These are phyloP conservation scores for Philopotamus ludificatus DNA, from an alignment of 1,140 invertebrate genomes.

Conservation along the genomic window DNA sequence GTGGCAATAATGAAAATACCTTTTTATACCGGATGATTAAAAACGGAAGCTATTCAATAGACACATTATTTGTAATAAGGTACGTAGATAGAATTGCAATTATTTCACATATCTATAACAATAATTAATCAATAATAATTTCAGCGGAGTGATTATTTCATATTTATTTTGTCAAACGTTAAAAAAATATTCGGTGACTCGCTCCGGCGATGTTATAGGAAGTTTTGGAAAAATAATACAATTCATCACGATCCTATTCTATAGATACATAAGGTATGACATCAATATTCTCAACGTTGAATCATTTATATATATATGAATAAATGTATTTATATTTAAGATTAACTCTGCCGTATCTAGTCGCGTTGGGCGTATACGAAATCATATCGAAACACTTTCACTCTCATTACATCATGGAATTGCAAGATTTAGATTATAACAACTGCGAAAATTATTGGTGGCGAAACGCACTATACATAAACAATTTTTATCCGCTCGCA, in stretches of 20 bases:
- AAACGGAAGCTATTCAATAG: conserved; percentile 49
- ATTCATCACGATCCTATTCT: conserved; percentile 47
- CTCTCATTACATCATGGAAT: conserved; percentile 45
- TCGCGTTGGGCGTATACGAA: conserved; percentile 46
- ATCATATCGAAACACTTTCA: conserved; percentile 46
- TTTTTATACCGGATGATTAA: conserved; percentile 51
- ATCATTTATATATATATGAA: not conserved
- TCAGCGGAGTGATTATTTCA: conserved; percentile 50
- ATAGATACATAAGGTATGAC: conserved; percentile 45
- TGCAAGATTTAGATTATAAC: conserved; percentile 45
- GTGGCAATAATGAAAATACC: conserved; percentile 45
- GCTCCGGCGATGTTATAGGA: conserved; percentile 44
- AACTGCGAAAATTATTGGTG: conserved; percentile 53
- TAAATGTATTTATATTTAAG: conserved; percentile 39
- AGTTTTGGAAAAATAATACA: conserved; percentile 44
- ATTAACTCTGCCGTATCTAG: conserved; percentile 49
- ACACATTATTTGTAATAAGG: conserved; percentile 56
- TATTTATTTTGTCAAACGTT: conserved; percentile 51
- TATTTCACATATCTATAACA: conserved; percentile 4
- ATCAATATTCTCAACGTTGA: not conserved
- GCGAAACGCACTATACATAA: conserved; percentile 51
- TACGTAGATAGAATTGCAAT: conserved; percentile 25
- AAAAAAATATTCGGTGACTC: conserved; percentile 43
- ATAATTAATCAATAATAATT: conserved; percentile 30
- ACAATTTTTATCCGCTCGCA: conserved; percentile 48